phyloP scores from a whole-genome alignment of 2,113 vertebrate genomes.

The Oxyura jamaicensis region DNA sequence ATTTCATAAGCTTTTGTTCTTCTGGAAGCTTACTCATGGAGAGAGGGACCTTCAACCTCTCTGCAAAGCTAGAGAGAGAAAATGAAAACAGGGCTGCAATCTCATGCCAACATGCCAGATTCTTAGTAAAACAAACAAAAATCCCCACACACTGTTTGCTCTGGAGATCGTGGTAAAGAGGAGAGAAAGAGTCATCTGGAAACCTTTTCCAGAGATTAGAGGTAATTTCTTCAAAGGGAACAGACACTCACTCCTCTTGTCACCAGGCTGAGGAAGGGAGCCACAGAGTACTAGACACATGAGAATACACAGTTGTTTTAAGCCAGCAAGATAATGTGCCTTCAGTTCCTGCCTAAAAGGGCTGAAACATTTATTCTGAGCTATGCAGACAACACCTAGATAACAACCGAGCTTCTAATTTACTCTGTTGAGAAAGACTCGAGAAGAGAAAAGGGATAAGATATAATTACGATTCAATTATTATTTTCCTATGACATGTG shows the following conservation, averaged over 20 bases:
- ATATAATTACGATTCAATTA: constrained; percentile 14
- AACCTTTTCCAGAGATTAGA: constrained; percentile 52
- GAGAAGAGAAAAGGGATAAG: neutral
- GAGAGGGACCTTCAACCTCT: neutral
- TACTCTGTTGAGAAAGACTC: neutral
- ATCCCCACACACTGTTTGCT: neutral
- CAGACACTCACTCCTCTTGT: constrained; percentile 24
- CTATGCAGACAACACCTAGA: constrained; percentile 34
- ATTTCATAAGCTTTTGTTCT: neutral
- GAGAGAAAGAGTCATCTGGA: constrained; percentile 26
- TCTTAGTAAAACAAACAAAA: constrained; percentile 50
- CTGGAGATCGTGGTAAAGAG: neutral
- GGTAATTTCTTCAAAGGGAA: constrained; percentile 16
- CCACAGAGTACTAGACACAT: neutral
- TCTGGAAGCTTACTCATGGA: neutral
- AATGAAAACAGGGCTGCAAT: constrained; percentile 24
- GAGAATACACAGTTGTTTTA: constrained; percentile 29
- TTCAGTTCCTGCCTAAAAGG: constrained; percentile 26
- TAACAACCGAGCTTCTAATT: constrained; percentile 28
- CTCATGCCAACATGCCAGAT: neutral
- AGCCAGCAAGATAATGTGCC: constrained; percentile 4
- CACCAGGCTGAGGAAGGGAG: neutral
- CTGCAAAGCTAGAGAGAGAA: neutral
- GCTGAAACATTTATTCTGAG: constrained; percentile 42
- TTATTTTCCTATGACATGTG: neutral